A percentile compares a stretch with the other conserved stretches of the same genome.
These are phyloP conservation scores for Anoplophora glabripennis DNA, from an alignment of 1,140 invertebrate genomes.

Conservation along the genomic window DNA sequence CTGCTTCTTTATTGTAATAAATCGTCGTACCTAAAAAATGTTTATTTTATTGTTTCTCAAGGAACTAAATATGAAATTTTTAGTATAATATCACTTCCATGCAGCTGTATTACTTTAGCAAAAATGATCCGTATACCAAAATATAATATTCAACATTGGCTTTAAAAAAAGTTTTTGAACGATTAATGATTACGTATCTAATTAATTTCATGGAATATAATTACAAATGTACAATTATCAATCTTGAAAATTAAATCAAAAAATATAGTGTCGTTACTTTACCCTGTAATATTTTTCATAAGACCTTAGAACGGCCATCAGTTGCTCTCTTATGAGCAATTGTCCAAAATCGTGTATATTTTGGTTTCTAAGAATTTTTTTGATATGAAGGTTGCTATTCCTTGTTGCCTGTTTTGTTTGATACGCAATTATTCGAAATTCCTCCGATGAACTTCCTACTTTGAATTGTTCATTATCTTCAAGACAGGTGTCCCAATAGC, in stretches of 20 bases:
- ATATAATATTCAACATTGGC: too few relatives aligned
- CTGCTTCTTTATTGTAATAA: conserved; percentile 12
- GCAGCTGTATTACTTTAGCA: too few relatives aligned
- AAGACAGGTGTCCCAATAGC: background rate
- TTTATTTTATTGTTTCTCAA: background rate
- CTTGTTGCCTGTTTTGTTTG: background rate
- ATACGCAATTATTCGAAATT: background rate
- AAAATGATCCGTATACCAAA: too few relatives aligned
- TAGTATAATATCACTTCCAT: too few relatives aligned
- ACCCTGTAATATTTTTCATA: conserved; percentile 1
- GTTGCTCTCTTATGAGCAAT: conserved; percentile 11
- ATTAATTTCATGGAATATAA: background rate
- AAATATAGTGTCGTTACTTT: background rate
- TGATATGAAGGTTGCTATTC: background rate
- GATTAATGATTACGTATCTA: background rate
- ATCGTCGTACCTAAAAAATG: conserved; percentile 15
- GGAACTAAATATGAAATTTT: background rate
- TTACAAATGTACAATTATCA: background rate
- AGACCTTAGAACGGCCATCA: background rate
- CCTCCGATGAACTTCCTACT: background rate
- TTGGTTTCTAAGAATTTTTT: background rate
- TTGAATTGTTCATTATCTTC: background rate
- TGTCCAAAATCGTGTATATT: conserved; percentile 18
- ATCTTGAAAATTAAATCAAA: background rate
- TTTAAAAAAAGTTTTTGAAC: background rate